Evolutionary conservation across 2,113 vertebrate species (phyloP).

Genomic region (Dicaeum eximium): DNA sequence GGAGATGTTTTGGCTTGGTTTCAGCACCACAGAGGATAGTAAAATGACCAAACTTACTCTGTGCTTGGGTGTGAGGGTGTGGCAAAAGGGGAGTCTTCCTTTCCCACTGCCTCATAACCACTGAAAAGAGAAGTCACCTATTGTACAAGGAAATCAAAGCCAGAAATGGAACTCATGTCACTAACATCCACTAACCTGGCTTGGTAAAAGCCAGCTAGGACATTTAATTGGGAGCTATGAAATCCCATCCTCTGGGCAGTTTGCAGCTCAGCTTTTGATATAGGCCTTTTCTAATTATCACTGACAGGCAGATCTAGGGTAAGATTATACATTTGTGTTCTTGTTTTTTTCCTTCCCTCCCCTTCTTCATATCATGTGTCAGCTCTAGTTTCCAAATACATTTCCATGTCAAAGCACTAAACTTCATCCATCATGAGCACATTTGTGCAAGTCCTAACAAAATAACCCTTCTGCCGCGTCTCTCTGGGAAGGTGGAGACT

Average conservation of each 20-base stretch:
- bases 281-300: constrained; percentile 43
- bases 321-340: constrained; percentile 7
- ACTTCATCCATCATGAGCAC: constrained; percentile 18
- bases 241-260: constrained; percentile 6
- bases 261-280: constrained; percentile 27
- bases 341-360: constrained; percentile 1
- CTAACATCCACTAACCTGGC: background rate
- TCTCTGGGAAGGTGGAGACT: constrained; percentile 44
- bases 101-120: background rate
- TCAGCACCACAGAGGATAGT: background rate
- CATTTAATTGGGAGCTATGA: background rate
- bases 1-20: background rate
- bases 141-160: background rate
- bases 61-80: background rate
- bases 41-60: background rate
- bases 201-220: background rate
- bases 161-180: background rate
- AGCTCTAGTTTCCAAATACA: constrained; percentile 21
- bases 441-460: constrained; percentile 34
- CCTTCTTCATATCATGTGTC: constrained; percentile 24
- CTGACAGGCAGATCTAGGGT: constrained; percentile 27
- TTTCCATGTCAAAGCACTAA: constrained; percentile 35
- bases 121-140: background rate
- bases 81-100: background rate
- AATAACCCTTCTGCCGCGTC: constrained; percentile 17